A percentile compares a stretch with the other conserved stretches of the same genome.
Evolutionary conservation across 2,888 invertebrate species (phyloP).

Genomic region (Diaperis boleti): DNA sequence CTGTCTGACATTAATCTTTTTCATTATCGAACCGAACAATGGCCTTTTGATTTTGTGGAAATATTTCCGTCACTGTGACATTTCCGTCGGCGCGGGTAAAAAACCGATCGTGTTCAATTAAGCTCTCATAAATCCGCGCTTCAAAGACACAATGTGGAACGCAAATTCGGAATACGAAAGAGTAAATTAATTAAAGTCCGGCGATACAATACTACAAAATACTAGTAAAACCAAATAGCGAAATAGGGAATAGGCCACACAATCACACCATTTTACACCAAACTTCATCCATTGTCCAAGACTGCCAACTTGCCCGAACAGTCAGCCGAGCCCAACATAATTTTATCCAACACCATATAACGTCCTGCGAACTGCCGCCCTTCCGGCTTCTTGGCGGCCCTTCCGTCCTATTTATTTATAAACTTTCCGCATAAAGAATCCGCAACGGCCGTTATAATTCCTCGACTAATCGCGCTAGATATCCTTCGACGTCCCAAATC

Average conservation of each 20-base stretch:
- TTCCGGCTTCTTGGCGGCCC: not conserved
- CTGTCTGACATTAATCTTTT: constrained; percentile 17
- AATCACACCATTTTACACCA: no score
- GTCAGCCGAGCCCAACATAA: no score
- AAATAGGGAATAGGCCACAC: no score
- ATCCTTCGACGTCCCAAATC: not conserved
- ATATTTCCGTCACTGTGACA: constrained; percentile 10
- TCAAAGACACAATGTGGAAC: constrained; percentile 11
- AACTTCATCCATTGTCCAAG: no score
- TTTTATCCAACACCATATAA: no score
- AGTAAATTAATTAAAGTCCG: no score
- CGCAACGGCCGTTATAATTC: constrained; percentile 3
- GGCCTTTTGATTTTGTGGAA: constrained; percentile 16
- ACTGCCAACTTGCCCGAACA: no score
- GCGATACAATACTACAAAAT: no score
- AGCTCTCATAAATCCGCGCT: constrained; percentile 7
- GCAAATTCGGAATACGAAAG: no score
- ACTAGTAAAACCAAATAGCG: no score
- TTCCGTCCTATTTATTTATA: not conserved
- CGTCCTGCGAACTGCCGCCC: no score
- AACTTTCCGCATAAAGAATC: constrained; percentile 6
- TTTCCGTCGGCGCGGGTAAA: constrained; percentile 5
- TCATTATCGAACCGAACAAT: constrained; percentile 16
- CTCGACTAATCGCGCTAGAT: constrained; percentile 6
- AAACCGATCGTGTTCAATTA: constrained; percentile 11